Evolutionary conservation across 2,113 vertebrate species (phyloP).

Genomic region (Psammodynastes pulverulentus): DNA sequence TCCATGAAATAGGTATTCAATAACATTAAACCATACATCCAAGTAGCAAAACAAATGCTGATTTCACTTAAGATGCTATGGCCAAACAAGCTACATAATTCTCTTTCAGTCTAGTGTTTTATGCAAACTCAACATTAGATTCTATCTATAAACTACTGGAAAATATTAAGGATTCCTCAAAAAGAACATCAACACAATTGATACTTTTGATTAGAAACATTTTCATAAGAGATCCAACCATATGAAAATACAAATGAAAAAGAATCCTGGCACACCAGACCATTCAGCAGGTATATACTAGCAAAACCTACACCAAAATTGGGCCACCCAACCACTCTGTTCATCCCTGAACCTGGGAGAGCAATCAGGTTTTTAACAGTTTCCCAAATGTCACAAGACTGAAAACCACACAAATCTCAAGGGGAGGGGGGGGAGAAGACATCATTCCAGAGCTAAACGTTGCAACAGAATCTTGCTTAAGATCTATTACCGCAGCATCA

Average conservation of each 20-base stretch:
- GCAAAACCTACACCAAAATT: background rate
- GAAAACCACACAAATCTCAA: background rate
- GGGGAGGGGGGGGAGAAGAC: background rate
- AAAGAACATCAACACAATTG: background rate
- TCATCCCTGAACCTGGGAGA: background rate
- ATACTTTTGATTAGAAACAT: background rate
- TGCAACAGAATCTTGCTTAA: constrained; percentile 35
- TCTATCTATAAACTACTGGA: background rate
- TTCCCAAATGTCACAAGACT: background rate
- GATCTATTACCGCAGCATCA: constrained; percentile 57
- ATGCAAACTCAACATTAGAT: background rate
- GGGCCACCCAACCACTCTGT: background rate
- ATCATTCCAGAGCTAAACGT: background rate
- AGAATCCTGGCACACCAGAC: background rate
- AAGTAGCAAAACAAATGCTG: background rate
- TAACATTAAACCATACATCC: background rate
- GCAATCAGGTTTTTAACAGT: background rate
- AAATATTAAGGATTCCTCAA: background rate
- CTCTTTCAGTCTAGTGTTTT: background rate
- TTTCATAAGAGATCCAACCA: background rate
- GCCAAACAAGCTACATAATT: background rate
- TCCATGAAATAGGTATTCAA: background rate
- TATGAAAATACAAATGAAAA: background rate
- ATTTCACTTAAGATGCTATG: background rate
- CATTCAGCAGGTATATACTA: background rate